Conservation (phyloP, 2,888 invertebrate genomes). For the Osedax frankpressi region DNA sequence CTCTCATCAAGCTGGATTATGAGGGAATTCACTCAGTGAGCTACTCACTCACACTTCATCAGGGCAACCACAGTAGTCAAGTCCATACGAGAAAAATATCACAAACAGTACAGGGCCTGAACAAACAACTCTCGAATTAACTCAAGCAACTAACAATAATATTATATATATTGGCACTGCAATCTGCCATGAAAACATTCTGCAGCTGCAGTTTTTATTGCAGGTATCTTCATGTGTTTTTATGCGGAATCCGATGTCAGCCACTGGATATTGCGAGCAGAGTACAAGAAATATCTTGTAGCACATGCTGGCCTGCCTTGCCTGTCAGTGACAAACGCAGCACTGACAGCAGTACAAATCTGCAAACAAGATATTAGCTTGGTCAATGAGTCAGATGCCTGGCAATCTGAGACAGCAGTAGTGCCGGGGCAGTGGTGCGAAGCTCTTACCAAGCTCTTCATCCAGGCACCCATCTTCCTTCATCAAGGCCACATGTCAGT, state of each 20-base stretch:
- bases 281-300: slow-evolving; percentile 12
- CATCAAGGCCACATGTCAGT: slow-evolving; percentile 4
- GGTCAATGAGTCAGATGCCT: slow-evolving; percentile 8
- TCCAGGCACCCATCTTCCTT: slow-evolving; percentile 5
- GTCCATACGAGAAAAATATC: not conserved
- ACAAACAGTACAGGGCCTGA: not conserved
- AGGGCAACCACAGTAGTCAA: not conserved
- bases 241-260: slow-evolving; percentile 9
- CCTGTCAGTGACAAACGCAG: slow-evolving; percentile 5
- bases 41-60: not conserved
- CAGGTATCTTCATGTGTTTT: not conserved
- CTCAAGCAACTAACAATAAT: no score
- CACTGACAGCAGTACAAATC: slow-evolving; percentile 7
- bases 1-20: not conserved
- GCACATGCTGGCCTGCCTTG: slow-evolving; percentile 12
- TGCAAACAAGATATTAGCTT: slow-evolving; percentile 11
- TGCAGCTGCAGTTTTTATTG: not conserved
- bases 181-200: slow-evolving; percentile 5
- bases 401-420: not conserved
- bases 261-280: slow-evolving; percentile 8
- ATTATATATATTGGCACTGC: not conserved
- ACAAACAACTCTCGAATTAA: not conserved
- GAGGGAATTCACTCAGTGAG: slow-evolving; percentile 2
- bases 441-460: slow-evolving; percentile 1
- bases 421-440: slow-evolving; percentile 2